These are phyloP conservation scores for Microcaecilia unicolor DNA, from an alignment of 2,797 vertebrate genomes.

Conservation along the genomic window DNA sequence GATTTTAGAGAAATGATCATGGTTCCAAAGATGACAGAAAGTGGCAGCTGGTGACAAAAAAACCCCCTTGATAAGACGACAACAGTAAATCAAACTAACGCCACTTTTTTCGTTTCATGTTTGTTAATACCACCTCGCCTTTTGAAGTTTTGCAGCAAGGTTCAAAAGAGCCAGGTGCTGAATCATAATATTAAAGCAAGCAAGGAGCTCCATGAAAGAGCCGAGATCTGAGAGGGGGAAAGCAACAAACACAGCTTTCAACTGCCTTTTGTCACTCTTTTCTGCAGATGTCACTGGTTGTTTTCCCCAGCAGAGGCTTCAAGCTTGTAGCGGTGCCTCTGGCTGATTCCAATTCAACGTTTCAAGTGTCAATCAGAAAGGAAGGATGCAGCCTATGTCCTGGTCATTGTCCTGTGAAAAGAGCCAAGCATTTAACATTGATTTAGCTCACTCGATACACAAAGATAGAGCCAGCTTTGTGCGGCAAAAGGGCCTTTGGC, in stretches of 20 bases:
- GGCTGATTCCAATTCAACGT: conserved; percentile 93
- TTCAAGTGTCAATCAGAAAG: conserved; percentile 99
- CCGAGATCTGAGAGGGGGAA: conserved; percentile 78
- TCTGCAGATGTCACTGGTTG: conserved; percentile 99
- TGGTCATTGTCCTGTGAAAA: conserved; percentile 98
- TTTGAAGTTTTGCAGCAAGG: conserved; percentile 86
- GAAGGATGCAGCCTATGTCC: conserved; percentile 82
- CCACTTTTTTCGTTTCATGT: conserved; percentile 79
- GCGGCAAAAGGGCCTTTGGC: conserved; percentile 92
- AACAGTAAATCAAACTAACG: conserved; percentile 80
- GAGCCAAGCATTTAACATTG: conserved; percentile 97
- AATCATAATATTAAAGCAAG: conserved; percentile 87
- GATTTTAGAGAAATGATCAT: conserved; percentile 82
- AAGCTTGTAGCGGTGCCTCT: conserved; percentile 93
- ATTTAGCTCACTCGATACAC: conserved; percentile 87
- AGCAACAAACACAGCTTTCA: conserved; percentile 90
- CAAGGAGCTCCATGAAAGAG: conserved; percentile 71
- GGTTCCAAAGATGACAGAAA: conserved; percentile 80
- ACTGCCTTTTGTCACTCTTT: conserved; percentile 97
- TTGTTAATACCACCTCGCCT: conserved; percentile 81
- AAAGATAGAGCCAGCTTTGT: conserved; percentile 95
- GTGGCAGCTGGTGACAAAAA: conserved; percentile 76
- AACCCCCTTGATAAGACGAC: conserved; percentile 75
- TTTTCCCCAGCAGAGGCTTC: conserved; percentile 94
- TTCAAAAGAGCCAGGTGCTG: conserved; percentile 82